Percentiles rank a stretch among this genome's conserved stretches.
These are phyloP conservation scores for Agriopis marginaria DNA, from an alignment of 2,888 invertebrate species.

Conservation along the genomic window DNA sequence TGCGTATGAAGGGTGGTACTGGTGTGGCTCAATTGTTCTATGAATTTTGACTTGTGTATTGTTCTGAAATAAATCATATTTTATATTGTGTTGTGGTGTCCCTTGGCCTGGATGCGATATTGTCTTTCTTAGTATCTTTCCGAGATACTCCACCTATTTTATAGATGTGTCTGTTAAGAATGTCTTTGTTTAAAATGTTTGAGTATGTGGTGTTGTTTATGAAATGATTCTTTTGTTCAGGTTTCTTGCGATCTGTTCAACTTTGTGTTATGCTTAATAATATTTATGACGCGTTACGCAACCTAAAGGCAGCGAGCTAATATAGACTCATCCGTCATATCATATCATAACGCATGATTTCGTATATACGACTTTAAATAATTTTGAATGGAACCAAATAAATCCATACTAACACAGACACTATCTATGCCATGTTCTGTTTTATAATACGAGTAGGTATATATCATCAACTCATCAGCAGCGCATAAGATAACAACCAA, in stretches of 20 bases:
- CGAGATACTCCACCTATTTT: slow-evolving; percentile 11
- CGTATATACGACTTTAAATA: background rate
- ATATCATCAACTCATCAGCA: slow-evolving; percentile 28
- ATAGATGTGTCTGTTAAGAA: slow-evolving; percentile 47
- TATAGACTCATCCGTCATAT: background rate
- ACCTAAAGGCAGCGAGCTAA: slow-evolving; percentile 25
- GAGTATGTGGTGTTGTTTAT: slow-evolving; percentile 63
- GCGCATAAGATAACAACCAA: slow-evolving; percentile 25
- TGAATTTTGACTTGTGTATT: background rate
- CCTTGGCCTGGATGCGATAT: background rate
- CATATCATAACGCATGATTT: background rate
- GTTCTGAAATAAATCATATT: background rate
- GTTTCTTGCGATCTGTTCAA: slow-evolving; percentile 63
- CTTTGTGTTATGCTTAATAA: slow-evolving; percentile 31
- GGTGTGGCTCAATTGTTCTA: background rate
- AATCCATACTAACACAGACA: background rate
- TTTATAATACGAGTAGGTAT: background rate
- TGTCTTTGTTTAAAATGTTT: slow-evolving; percentile 57
- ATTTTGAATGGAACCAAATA: too few relatives aligned
- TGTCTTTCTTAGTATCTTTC: slow-evolving; percentile 14
- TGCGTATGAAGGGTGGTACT: background rate
- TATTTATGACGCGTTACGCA: slow-evolving; percentile 17
- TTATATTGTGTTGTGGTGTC: slow-evolving; percentile 1
- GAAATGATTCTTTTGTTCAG: slow-evolving; percentile 73
- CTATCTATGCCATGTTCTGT: slow-evolving; percentile 2